phyloP scores from a whole-genome alignment of 2,888 invertebrate genomes.

The Pheosia tremula region DNA sequence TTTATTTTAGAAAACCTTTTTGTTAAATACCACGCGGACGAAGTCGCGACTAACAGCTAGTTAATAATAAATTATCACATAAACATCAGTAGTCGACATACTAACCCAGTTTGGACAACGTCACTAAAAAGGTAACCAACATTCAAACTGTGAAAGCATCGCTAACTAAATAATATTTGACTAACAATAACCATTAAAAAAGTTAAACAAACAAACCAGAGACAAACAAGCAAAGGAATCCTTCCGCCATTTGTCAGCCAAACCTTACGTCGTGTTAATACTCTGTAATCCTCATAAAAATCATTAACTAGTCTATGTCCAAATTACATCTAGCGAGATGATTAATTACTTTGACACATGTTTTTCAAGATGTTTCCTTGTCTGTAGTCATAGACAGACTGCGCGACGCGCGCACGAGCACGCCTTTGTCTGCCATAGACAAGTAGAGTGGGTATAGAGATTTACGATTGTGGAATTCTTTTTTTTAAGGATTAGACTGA shows the following conservation, averaged over 20 bases:
- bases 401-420: conserved; percentile 55
- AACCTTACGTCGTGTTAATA: conserved; percentile 41
- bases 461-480: conserved; percentile 51
- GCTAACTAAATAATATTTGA: background rate
- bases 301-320: conserved; percentile 42
- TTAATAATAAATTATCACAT: too few relatives aligned
- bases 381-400: conserved; percentile 60
- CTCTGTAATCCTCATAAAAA: conserved; percentile 67
- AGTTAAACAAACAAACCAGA: background rate
- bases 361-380: conserved; percentile 43
- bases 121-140: background rate
- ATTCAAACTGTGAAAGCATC: background rate
- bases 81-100: too few relatives aligned
- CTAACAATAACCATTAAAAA: conserved; percentile 7
- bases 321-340: conserved; percentile 52
- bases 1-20: too few relatives aligned
- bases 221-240: conserved; percentile 23
- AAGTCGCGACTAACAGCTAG: too few relatives aligned
- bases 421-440: conserved; percentile 62
- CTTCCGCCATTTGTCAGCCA: conserved; percentile 39
- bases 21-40: too few relatives aligned
- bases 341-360: conserved; percentile 55
- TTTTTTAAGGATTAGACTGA: conserved; percentile 37
- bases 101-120: background rate
- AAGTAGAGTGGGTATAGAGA: conserved; percentile 45